Evolutionary conservation across 2,797 vertebrate species (phyloP).

Genomic region (Mormyrus hasselquistii): DNA sequence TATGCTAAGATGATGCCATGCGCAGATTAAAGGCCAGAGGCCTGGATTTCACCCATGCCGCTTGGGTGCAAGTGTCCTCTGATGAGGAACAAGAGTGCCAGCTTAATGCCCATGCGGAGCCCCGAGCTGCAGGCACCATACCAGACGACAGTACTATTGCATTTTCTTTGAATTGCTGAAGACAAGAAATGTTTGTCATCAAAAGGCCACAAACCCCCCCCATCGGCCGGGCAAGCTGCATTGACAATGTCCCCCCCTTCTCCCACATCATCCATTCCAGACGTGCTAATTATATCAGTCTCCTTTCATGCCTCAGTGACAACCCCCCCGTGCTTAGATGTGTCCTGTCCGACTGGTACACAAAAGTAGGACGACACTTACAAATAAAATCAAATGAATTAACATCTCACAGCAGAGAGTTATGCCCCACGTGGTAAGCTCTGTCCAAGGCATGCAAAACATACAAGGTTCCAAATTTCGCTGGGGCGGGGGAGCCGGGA

Average conservation of each 20-base stretch:
- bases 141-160: conserved; percentile 49
- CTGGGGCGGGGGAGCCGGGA: not conserved
- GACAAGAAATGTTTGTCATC: conserved; percentile 53
- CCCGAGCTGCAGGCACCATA: conserved; percentile 37
- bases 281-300: conserved; percentile 61
- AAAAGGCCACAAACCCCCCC: conserved; percentile 36
- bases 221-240: conserved; percentile 55
- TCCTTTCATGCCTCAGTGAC: conserved; percentile 5
- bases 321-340: not conserved
- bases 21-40: not conserved
- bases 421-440: conserved; percentile 39
- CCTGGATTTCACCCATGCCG: not conserved
- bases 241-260: conserved; percentile 63
- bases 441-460: conserved; percentile 33
- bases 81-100: not conserved
- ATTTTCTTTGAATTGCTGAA: conserved; percentile 63
- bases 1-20: not conserved
- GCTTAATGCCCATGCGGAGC: not conserved
- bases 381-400: conserved; percentile 28
- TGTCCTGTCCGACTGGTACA: conserved; percentile 32
- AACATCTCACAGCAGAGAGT: conserved; percentile 34
- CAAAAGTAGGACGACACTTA: conserved; percentile 36
- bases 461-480: not conserved
- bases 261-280: conserved; percentile 52
- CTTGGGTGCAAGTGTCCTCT: not conserved